Evolutionary conservation across 64 coral and sea anemone species (phyloP), one percentile per base, ranked within the genome.

Genomic region (Montipora efflorescens): DNA sequence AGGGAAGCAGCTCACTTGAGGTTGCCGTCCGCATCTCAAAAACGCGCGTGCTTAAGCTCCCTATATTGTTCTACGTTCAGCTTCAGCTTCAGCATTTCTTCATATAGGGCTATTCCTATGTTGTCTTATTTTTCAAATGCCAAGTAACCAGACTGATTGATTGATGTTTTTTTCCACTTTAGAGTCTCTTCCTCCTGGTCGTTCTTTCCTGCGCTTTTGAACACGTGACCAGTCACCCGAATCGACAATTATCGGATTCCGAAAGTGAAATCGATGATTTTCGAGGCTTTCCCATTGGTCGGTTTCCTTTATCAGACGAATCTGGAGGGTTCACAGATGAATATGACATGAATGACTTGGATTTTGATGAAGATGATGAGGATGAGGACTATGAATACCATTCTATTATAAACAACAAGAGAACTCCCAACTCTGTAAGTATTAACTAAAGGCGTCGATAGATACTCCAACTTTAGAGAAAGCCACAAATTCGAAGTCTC

Each of bases 381-480:
- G 44, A 72, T 46, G 19, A n/a, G 8, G 3, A 49, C 18, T 13
- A 13, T 11, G 82, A 67, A 18, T 67, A 69, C 46, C 6, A 18
- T 19, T 86, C 67, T 71, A 22, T 86, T 18, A 71, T 7, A n/a
- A 86, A 51, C 82, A 71, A 86, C 59, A 72, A 86, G 66, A 69
- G 82, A 86, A 72, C 14, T 19, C 82, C 82, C 2, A 86, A 71
- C 19, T 71, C 82, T 48, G 82, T 86, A 52, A 86, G 82, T 68
- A 84, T 84, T 55, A 76, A 28, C 5, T 67, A 13, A 67, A 67
- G 16, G 15, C 62, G 4, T 14, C 36, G 36, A 36, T 67, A 15
- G 11, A 67, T 10, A 55, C 52, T 55, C 10, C 52, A 36, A 36
- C 53, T 6, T 57, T 12, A 12, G 13, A 3, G 61, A 14, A 16